phyloP scores from a whole-genome alignment of 2,113 vertebrate genomes.

The Catagonus wagneri region DNA sequence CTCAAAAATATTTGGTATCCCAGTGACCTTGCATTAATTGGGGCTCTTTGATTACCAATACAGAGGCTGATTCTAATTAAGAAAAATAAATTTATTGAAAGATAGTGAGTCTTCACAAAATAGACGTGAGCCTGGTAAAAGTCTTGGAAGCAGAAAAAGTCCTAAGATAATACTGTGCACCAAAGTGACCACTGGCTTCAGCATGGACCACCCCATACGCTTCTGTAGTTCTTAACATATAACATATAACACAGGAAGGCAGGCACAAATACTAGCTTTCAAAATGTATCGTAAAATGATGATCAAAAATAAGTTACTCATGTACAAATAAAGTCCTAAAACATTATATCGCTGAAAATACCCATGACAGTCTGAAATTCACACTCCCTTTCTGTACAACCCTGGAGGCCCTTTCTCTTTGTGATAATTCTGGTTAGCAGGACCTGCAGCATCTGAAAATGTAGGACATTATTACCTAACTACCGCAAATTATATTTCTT shows the following conservation, averaged over 20 bases:
- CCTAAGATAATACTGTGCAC: not conserved
- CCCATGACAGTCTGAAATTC: conserved; percentile 73
- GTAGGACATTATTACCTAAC: conserved; percentile 69
- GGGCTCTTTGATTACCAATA: not conserved
- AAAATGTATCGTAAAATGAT: conserved; percentile 67
- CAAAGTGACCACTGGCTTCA: not conserved
- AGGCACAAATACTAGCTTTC: not conserved
- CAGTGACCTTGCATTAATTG: not conserved
- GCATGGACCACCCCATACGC: not conserved
- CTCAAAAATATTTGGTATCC: conserved; percentile 38
- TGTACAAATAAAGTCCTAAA: conserved; percentile 75
- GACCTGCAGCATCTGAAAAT: conserved; percentile 69
- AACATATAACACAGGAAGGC: not conserved
- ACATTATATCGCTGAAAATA: conserved; percentile 68
- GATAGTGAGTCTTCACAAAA: not conserved
- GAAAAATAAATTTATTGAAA: not conserved
- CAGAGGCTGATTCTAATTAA: conserved; percentile 15
- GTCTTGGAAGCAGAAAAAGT: not conserved
- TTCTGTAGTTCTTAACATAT: not conserved
- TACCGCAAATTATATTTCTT: conserved; percentile 69
- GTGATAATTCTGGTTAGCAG: conserved; percentile 80
- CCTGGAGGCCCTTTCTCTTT: conserved; percentile 69
- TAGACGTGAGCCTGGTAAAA: not conserved
- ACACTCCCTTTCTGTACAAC: conserved; percentile 59
- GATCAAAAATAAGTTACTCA: conserved; percentile 69